Percentiles rank a stretch among this genome's conserved stretches.
phyloP scores from a whole-genome alignment of 1,140 invertebrate species.

The Littorina saxatilis region DNA sequence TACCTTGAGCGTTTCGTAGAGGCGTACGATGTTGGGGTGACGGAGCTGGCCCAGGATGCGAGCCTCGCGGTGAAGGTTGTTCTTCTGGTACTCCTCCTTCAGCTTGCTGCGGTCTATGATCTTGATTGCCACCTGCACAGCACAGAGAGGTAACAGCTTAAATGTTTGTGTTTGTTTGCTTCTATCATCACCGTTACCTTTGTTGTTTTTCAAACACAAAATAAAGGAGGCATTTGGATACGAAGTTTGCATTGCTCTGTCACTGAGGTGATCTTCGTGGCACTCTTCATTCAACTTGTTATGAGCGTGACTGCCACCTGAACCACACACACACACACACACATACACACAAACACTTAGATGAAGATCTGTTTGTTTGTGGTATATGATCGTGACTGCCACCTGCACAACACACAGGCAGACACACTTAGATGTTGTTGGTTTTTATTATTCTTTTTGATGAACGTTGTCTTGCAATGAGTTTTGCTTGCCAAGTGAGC shows the following conservation, averaged over 20 bases:
- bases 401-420: no score
- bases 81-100: conserved; percentile 82
- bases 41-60: conserved; percentile 81
- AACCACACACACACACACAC: not conserved
- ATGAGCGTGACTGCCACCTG: not conserved
- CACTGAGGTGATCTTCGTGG: not conserved
- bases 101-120: conserved; percentile 82
- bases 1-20: conserved; percentile 85
- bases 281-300: not conserved
- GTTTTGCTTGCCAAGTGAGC: no score
- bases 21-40: conserved; percentile 82
- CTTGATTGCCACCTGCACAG: conserved; percentile 82
- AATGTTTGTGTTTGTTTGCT: no score
- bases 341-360: no score
- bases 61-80: conserved; percentile 82
- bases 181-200: no score
- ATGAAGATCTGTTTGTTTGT: no score
- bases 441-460: no score
- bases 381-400: no score
- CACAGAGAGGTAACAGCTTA: not conserved
- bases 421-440: no score
- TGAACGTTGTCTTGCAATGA: no score
- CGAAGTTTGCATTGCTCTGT: not conserved
- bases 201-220: not conserved
- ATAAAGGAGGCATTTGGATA: not conserved